A percentile compares a stretch with the other conserved stretches of the same genome.
Evolutionary conservation across 2,888 invertebrate species (phyloP).

Genomic region (Acanthopleura granulata): DNA sequence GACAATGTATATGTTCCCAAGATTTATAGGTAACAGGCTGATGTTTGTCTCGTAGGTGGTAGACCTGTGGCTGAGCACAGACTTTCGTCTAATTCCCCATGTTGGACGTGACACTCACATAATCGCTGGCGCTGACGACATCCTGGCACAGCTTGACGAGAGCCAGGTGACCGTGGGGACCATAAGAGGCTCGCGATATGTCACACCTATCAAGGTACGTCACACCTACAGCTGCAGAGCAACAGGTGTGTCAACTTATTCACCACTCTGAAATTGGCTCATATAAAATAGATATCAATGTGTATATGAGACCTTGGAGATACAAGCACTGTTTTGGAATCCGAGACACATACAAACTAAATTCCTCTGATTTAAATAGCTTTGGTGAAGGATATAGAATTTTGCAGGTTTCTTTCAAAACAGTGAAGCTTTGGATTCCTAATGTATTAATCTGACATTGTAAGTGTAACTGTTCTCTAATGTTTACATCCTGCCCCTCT

Average conservation of each 20-base stretch:
- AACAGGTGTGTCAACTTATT: not conserved
- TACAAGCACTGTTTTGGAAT: too few species aligned
- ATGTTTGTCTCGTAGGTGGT: slow-evolving; percentile 48
- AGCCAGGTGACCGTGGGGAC: slow-evolving; percentile 69
- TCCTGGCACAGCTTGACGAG: slow-evolving; percentile 68
- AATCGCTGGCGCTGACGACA: slow-evolving; percentile 68
- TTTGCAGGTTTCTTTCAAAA: too few species aligned
- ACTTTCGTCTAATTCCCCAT: slow-evolving; percentile 66
- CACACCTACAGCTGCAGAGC: not conserved
- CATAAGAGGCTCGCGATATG: slow-evolving; percentile 67
- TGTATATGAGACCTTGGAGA: too few species aligned
- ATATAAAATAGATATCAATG: not conserved
- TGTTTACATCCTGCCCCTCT: not conserved
- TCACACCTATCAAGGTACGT: slow-evolving; percentile 66
- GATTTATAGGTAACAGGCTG: too few species aligned
- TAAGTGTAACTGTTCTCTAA: too few species aligned
- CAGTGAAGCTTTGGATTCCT: too few species aligned
- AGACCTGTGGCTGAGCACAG: slow-evolving; percentile 64
- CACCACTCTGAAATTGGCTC: not conserved
- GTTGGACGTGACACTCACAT: slow-evolving; percentile 63
- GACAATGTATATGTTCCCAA: too few species aligned
- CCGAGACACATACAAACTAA: too few species aligned
- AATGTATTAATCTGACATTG: too few species aligned
- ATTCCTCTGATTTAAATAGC: too few species aligned
- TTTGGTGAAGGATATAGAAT: too few species aligned